Evolutionary conservation across 2,113 vertebrate genomes (phyloP).

Genomic region (Scortum barcoo): DNA sequence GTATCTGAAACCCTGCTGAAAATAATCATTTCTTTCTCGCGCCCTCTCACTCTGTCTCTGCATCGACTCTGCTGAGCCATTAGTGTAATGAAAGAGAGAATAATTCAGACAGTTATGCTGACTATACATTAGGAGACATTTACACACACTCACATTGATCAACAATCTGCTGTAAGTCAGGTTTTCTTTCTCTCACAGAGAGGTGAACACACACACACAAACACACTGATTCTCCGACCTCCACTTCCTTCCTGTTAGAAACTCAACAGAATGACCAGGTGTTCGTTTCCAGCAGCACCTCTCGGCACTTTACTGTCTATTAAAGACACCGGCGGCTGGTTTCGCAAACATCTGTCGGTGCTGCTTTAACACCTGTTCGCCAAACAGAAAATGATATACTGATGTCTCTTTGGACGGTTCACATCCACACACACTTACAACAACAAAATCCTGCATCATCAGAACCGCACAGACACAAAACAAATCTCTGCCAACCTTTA

Average conservation of each 20-base stretch:
- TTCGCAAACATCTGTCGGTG: background rate
- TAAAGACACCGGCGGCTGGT: background rate
- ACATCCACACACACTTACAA: background rate
- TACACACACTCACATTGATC: slow-evolving; percentile 49
- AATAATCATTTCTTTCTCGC: slow-evolving; percentile 52
- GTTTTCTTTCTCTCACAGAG: background rate
- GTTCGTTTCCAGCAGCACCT: background rate
- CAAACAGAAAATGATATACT: background rate
- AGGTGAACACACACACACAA: background rate
- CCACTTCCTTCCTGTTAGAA: background rate
- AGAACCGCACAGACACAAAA: background rate
- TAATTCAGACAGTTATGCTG: slow-evolving; percentile 54
- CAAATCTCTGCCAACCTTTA: too few species aligned
- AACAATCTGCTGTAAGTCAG: slow-evolving; percentile 28
- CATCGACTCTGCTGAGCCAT: slow-evolving; percentile 47
- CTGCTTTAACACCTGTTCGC: background rate
- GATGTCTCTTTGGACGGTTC: background rate
- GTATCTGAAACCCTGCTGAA: slow-evolving; percentile 63
- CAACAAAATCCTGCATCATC: background rate
- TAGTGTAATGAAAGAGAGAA: slow-evolving; percentile 62
- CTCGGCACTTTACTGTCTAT: background rate
- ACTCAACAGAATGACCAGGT: background rate
- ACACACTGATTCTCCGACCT: background rate
- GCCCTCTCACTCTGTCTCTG: background rate
- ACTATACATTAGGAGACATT: slow-evolving; percentile 49